Conservation (phyloP, 1,140 invertebrate genomes). For the Pararge aegeria region DNA sequence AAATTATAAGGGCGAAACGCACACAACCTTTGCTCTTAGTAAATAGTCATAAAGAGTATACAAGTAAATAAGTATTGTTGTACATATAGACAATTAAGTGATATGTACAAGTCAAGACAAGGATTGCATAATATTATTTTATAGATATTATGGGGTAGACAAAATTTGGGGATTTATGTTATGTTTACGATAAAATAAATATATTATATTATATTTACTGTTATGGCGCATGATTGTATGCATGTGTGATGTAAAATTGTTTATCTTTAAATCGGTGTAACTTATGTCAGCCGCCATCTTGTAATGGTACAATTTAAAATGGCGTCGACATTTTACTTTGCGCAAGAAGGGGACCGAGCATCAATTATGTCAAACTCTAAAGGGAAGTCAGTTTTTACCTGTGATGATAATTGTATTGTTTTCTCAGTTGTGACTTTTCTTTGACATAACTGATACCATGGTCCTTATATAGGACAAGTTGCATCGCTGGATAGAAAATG, state of each 20-base stretch:
- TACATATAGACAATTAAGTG: conserved; percentile 39
- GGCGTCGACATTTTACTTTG: background rate
- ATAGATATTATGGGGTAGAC: background rate
- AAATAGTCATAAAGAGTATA: conserved; percentile 52
- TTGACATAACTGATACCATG: no score
- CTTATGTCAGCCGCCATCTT: background rate
- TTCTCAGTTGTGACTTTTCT: no score
- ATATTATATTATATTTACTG: conserved; percentile 19
- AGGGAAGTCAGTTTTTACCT: background rate
- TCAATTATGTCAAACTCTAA: background rate
- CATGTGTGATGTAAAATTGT: conserved; percentile 28
- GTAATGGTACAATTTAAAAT: background rate
- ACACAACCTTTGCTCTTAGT: conserved; percentile 46
- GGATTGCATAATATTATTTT: conserved; percentile 15
- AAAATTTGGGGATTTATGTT: conserved; percentile 14
- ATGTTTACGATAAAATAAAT: background rate
- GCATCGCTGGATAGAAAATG: no score
- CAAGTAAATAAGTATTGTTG: conserved; percentile 38
- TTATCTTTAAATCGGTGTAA: background rate
- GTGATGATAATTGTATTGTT: no score
- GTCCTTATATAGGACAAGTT: no score
- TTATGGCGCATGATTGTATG: conserved; percentile 52
- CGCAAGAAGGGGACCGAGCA: background rate
- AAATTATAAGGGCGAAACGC: conserved; percentile 39
- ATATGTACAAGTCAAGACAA: conserved; percentile 59